Conservation (phyloP, 2,888 invertebrate genomes). For the Acanthoscelides obtectus region DNA sequence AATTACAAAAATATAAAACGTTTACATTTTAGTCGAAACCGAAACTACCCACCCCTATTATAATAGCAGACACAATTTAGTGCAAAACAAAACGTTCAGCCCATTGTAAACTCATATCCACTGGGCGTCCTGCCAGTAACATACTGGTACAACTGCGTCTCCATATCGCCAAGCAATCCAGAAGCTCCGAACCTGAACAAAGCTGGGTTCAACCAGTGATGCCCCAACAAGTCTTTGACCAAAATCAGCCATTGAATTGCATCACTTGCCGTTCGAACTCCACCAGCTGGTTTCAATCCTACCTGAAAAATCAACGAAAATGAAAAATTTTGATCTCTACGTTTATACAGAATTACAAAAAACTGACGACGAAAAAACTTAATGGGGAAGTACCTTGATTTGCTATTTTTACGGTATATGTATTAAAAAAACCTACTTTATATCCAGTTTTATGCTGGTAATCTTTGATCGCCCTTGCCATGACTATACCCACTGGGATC, state of each 20-base stretch:
- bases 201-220: conserved; percentile 75
- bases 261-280: conserved; percentile 80
- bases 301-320: conserved; percentile 57
- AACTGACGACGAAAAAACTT: no score
- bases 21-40: no score
- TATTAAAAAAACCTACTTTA: conserved; percentile 56
- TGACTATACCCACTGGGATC: conserved; percentile 82
- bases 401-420: no score
- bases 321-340: no score
- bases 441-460: conserved; percentile 66
- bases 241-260: conserved; percentile 83
- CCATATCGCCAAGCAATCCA: conserved; percentile 78
- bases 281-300: conserved; percentile 97
- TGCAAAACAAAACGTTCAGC: no score
- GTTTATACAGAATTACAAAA: no score
- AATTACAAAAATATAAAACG: no score
- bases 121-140: conserved; percentile 39
- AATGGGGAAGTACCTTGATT: no score
- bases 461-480: conserved; percentile 88
- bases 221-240: conserved; percentile 78
- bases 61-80: no score
- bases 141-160: conserved; percentile 49
- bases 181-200: conserved; percentile 95
- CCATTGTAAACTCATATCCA: conserved; percentile 41
- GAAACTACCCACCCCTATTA: no score